Percentiles rank a stretch among this genome's conserved stretches.
Evolutionary conservation across 2,888 invertebrate species (phyloP).

Genomic region (Andrena dorsata): DNA sequence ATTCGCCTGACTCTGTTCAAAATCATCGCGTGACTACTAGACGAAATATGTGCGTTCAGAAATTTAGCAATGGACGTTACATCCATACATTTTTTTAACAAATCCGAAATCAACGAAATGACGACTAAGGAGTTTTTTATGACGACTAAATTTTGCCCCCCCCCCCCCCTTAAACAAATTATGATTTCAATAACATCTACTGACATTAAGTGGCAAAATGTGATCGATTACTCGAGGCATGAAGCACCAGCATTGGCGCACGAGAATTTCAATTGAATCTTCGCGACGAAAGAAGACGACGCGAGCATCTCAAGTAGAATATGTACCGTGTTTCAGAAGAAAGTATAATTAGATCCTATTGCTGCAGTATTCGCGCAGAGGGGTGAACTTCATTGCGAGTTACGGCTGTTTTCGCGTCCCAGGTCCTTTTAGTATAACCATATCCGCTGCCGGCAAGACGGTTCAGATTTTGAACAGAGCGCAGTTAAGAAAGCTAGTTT

Average conservation of each 20-base stretch:
- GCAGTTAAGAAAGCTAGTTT: constrained; percentile 34
- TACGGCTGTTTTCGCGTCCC: constrained; percentile 38
- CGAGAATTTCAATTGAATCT: neutral
- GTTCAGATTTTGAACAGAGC: constrained; percentile 31
- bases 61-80: neutral
- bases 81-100: no score
- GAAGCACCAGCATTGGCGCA: no score
- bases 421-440: constrained; percentile 43
- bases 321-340: neutral
- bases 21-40: neutral
- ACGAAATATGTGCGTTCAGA: constrained; percentile 2
- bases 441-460: constrained; percentile 27
- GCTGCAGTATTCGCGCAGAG: constrained; percentile 15
- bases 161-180: no score
- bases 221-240: no score
- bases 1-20: constrained; percentile 8
- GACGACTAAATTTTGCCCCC: no score
- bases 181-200: no score
- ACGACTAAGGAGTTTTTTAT: no score
- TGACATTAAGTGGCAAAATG: no score
- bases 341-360: constrained; percentile 23
- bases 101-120: no score
- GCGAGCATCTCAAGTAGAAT: constrained; percentile 6
- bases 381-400: constrained; percentile 38
- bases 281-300: neutral